These are phyloP conservation scores for rabbit (Oryctolagus cuniculus) DNA, from an alignment of 2,113 vertebrate genomes.

Conservation along the genomic window mOryCun1.1 NC_091436.1:31620001-31620500, in stretches of 20 bases:
- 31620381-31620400: not conserved
- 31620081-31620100: not conserved
- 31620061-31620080: not conserved
- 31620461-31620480: not conserved
- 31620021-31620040: not conserved
- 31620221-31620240: not conserved
- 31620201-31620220: slow-evolving; percentile 23
- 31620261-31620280: not conserved
- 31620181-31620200: slow-evolving; percentile 27
- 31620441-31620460: not conserved
- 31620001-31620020: not conserved
- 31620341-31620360: not conserved
- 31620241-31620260: not conserved
- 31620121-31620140: not conserved
- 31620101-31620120: not conserved
- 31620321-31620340: not conserved
- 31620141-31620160: not conserved
- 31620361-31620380: not conserved
- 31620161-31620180: not conserved
- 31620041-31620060: not conserved
- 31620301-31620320: not conserved
- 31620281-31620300: not conserved
- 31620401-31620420: not conserved
- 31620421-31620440: not conserved
- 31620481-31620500: not conserved